phyloP scores from a whole-genome alignment of 2,797 vertebrate genomes.

The Acrossocheilus wenchowensis region DNA sequence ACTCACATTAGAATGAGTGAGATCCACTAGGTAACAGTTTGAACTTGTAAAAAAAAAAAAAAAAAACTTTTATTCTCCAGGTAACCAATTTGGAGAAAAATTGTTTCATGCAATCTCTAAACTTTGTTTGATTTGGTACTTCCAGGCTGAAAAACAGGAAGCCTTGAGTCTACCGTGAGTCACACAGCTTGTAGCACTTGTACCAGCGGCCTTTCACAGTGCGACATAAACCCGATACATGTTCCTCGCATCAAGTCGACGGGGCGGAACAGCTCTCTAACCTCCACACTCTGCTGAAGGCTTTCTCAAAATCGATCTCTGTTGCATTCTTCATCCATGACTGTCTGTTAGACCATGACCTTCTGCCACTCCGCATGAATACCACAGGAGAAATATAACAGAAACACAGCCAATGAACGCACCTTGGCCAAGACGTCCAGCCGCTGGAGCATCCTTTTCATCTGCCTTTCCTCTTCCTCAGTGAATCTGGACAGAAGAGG shows the following conservation, averaged over 20 bases:
- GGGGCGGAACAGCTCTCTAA: slow-evolving; percentile 30
- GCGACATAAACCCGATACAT: slow-evolving; percentile 46
- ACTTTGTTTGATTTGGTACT: slow-evolving; percentile 14
- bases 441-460: slow-evolving; percentile 88
- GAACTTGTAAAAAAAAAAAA: neutral
- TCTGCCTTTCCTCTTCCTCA: slow-evolving; percentile 86
- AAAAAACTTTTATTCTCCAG: neutral
- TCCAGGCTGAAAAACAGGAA: slow-evolving; percentile 26
- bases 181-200: slow-evolving; percentile 34
- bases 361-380: slow-evolving; percentile 30
- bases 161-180: neutral
- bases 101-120: neutral
- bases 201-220: slow-evolving; percentile 24
- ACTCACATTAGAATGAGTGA: neutral
- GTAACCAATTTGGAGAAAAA: neutral
- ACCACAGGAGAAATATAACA: slow-evolving; percentile 7
- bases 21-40: neutral
- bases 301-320: slow-evolving; percentile 36
- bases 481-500: slow-evolving; percentile 84
- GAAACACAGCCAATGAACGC: slow-evolving; percentile 14
- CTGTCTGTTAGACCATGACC: slow-evolving; percentile 32
- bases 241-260: slow-evolving; percentile 34
- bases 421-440: slow-evolving; percentile 87
- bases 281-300: slow-evolving; percentile 29
- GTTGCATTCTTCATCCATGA: slow-evolving; percentile 18